Evolutionary conservation across 2,113 vertebrate species (phyloP), one percentile per base, ranked within the genome.

Genomic region (Pleuronectes platessa): DNA sequence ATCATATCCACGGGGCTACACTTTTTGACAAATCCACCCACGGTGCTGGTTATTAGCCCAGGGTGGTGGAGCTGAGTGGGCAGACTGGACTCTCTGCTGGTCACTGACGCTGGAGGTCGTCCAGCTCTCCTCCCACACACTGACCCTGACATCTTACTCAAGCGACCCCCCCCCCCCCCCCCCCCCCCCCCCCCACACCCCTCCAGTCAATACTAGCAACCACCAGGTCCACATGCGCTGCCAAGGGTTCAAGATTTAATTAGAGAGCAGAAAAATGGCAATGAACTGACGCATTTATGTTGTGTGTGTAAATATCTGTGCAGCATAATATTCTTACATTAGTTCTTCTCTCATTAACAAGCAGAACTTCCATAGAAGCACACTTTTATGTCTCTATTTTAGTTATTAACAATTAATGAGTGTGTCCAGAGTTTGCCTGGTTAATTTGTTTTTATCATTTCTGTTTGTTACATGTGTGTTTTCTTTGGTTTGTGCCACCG

Each of bases 11-110:
- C 26, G 62, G 42, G 61, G 82, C 63, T 53, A 56, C 42, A 69
- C n/a, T 62, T 67, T 78, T 88, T 87, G 76, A 78, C 85, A 83
- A 74, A 77, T 86, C 85, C 87, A 35, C 91, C 90, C 87, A 89
- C 87, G 2, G 74, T 86, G 68, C 81, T 82, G 83, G 82, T 78
- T 84, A 81, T 76, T 79, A 89, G 80, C 84, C 80, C 58, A 37
- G 62, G 80, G 74, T 75, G 82, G 76, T 59, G 0, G 49, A 83
- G 53, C 64, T 76, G 88, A 89, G 89, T 89, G 83, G 82, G 88
- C 72, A 79, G 86, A 64, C 74, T 62, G 82, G 80, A 86, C 74
- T 71, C 74, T 71, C 68, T 76, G 37, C 73, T 78, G 84, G 86
- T 90, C 86, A 87, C 64, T 81, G 77, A 61, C 63, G 71, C 76